A percentile compares a stretch with the other conserved stretches of the same genome.
Evolutionary conservation across 2,797 vertebrate species (phyloP).

Genomic region (Danio jaintianensis): DNA sequence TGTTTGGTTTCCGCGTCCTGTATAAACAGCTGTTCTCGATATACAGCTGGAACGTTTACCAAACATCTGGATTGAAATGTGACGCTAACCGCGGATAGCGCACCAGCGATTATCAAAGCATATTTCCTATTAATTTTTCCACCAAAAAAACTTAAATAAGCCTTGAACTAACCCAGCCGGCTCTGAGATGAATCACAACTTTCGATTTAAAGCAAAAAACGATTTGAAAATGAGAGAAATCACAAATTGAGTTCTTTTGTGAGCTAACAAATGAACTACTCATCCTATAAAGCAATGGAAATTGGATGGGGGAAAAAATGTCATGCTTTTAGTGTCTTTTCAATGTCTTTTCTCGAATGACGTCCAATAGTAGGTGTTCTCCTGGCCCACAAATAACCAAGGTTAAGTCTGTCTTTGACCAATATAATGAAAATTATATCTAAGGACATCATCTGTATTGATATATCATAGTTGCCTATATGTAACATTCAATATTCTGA

Average conservation of each 20-base stretch:
- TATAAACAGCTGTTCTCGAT: slow-evolving; percentile 10
- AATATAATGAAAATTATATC: too few species aligned
- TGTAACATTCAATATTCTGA: too few species aligned
- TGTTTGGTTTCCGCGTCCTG: neutral
- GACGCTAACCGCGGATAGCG: neutral
- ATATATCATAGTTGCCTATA: too few species aligned
- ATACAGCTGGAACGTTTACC: neutral
- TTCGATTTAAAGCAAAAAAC: neutral
- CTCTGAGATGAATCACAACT: neutral
- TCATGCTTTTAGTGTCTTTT: neutral
- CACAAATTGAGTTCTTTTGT: neutral
- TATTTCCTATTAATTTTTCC: neutral
- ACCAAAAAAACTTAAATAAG: neutral
- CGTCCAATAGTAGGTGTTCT: neutral
- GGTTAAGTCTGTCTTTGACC: neutral
- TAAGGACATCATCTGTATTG: too few species aligned
- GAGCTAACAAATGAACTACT: neutral
- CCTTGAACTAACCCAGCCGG: neutral
- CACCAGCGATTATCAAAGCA: neutral
- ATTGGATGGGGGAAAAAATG: neutral
- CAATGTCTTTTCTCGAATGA: neutral
- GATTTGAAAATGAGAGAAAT: neutral
- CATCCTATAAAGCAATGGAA: neutral
- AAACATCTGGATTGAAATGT: slow-evolving; percentile 5
- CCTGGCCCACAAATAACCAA: neutral